Conservation (phyloP, 2,888 invertebrate species). For the Spodoptera littoralis region DNA sequence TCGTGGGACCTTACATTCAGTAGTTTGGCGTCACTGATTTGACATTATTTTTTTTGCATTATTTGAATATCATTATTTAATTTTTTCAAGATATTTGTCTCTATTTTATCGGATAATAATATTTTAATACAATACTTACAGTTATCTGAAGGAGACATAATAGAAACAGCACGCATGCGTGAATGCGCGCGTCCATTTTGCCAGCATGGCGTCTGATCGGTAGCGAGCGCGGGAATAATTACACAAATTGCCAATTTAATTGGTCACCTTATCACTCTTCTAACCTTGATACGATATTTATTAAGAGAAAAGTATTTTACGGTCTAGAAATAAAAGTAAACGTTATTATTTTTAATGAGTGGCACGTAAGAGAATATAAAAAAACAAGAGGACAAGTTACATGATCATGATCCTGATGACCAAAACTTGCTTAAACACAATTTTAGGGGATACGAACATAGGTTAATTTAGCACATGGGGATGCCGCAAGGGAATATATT, state of each 20-base stretch:
- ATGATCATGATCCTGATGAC: too few relatives aligned
- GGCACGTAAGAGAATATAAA: background rate
- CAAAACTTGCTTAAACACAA: too few relatives aligned
- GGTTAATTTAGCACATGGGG: background rate
- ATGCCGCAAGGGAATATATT: constrained; percentile 14
- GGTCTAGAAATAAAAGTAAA: constrained; percentile 1
- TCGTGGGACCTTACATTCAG: background rate
- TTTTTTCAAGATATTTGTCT: too few relatives aligned
- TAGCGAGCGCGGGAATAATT: constrained; percentile 57
- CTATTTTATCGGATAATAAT: background rate
- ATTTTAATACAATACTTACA: constrained; percentile 64
- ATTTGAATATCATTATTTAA: too few relatives aligned
- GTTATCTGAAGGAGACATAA: constrained; percentile 75
- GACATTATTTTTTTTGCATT: too few relatives aligned
- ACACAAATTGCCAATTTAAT: constrained; percentile 71
- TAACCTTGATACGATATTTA: constrained; percentile 33
- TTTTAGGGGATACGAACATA: too few relatives aligned
- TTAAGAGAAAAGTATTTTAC: constrained; percentile 10
- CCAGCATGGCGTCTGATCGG: constrained; percentile 74
- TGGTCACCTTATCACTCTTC: constrained; percentile 30
- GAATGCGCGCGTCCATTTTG: constrained; percentile 79
- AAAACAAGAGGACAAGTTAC: background rate
- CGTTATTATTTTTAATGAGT: too few relatives aligned
- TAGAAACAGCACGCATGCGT: constrained; percentile 75
- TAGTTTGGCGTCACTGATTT: background rate